Percentiles rank a stretch among this genome's conserved stretches.
Evolutionary conservation across 2,113 vertebrate species (phyloP).

Genomic region (Cyprinodon tularosa): DNA sequence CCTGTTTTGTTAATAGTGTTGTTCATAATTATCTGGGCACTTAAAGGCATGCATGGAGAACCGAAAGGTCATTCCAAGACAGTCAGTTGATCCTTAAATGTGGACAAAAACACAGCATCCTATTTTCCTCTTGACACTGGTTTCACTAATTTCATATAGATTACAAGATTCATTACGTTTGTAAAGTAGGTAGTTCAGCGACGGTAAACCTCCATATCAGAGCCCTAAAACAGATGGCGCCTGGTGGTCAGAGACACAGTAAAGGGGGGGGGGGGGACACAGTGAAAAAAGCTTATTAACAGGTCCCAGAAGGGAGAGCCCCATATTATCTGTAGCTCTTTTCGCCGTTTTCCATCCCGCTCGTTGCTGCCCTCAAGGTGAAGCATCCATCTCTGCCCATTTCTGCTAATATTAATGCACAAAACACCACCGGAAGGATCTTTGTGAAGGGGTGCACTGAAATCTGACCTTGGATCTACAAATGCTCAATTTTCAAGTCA

Average conservation of each 20-base stretch:
- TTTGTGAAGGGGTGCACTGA: conserved; percentile 36
- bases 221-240: conserved; percentile 62
- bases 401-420: conserved; percentile 57
- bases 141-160: conserved; percentile 37
- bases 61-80: not conserved
- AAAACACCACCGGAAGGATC: conserved; percentile 13
- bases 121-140: conserved; percentile 15
- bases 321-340: conserved; percentile 21
- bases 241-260: conserved; percentile 43
- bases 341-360: conserved; percentile 28
- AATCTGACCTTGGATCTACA: conserved; percentile 65
- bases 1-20: not conserved
- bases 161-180: conserved; percentile 56
- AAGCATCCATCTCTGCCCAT: conserved; percentile 59
- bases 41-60: no score
- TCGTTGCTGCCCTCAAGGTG: conserved; percentile 44
- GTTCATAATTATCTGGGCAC: not conserved
- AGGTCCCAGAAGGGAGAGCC: conserved; percentile 51
- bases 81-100: not conserved
- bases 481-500: conserved; percentile 35
- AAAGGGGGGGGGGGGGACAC: conserved; percentile 15
- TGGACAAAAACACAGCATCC: not conserved
- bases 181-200: conserved; percentile 55
- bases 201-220: conserved; percentile 55
- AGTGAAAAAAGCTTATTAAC: conserved; percentile 56